These are phyloP conservation scores for Protomyctophum bolini DNA, from an alignment of 2,113 vertebrate genomes.

Conservation along the genomic window DNA sequence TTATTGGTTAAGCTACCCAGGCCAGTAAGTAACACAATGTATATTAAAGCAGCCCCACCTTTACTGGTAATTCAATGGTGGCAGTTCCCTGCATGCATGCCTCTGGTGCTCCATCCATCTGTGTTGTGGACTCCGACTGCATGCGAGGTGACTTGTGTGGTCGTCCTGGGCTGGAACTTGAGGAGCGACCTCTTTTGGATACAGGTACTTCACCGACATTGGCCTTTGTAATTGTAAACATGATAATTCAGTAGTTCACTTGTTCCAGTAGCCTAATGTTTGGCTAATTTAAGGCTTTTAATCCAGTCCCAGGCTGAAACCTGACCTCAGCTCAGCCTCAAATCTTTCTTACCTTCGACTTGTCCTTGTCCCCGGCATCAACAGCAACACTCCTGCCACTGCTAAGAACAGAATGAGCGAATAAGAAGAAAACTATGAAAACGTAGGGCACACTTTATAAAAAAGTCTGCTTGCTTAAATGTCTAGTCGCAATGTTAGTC, in stretches of 20 bases:
- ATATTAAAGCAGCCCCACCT: no score
- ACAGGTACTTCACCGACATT: constrained; percentile 9
- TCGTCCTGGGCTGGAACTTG: constrained; percentile 43
- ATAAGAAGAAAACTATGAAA: not conserved
- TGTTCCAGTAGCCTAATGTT: not conserved
- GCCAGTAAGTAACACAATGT: no score
- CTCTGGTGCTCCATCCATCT: not conserved
- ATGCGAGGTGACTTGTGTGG: constrained; percentile 65
- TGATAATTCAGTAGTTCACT: not conserved
- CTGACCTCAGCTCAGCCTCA: not conserved
- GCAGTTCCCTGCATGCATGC: constrained; percentile 1
- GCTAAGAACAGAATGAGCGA: constrained; percentile 5
- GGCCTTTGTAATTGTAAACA: constrained; percentile 21
- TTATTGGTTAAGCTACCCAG: no score
- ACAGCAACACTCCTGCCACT: constrained; percentile 32
- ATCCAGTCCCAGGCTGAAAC: no score
- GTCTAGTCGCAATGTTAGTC: not conserved
- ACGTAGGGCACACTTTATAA: not conserved
- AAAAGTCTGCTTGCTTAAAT: not conserved
- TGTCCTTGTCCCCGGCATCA: constrained; percentile 6
- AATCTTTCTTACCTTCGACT: constrained; percentile 43
- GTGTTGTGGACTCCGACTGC: constrained; percentile 15
- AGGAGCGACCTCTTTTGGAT: constrained; percentile 60
- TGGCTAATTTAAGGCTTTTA: not conserved
- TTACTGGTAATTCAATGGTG: not conserved